phyloP scores from a whole-genome alignment of 1,140 invertebrate genomes.

The Zaprionus tsacasi region DNA sequence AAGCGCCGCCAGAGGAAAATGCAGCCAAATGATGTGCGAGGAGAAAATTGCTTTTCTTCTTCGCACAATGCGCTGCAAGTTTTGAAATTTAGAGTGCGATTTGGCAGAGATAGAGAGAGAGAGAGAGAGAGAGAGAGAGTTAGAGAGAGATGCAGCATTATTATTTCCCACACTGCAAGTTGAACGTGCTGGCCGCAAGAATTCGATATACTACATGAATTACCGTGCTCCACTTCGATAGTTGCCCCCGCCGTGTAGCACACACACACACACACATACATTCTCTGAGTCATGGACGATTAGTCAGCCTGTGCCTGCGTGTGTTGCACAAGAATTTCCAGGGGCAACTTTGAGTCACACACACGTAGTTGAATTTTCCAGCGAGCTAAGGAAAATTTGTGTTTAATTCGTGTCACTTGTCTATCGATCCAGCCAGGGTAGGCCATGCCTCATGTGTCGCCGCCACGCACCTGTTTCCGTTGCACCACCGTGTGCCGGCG shows the following conservation, averaged over 20 bases:
- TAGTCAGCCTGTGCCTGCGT: slow-evolving; percentile 65
- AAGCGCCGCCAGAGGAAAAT: slow-evolving; percentile 19
- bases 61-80: slow-evolving; percentile 30
- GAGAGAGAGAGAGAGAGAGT: neutral
- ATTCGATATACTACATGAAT: slow-evolving; percentile 47
- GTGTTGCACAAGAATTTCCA: slow-evolving; percentile 53
- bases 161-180: slow-evolving; percentile 63
- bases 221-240: slow-evolving; percentile 37
- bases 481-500: slow-evolving; percentile 54
- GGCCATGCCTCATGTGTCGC: slow-evolving; percentile 21
- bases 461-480: slow-evolving; percentile 72
- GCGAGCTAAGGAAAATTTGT: slow-evolving; percentile 9
- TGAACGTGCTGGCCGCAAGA: slow-evolving; percentile 65
- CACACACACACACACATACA: slow-evolving; percentile 11
- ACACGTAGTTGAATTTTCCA: slow-evolving; percentile 24
- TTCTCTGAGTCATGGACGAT: slow-evolving; percentile 70
- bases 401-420: slow-evolving; percentile 60
- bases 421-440: slow-evolving; percentile 20
- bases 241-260: slow-evolving; percentile 35
- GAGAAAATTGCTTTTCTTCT: slow-evolving; percentile 71
- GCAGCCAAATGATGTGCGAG: slow-evolving; percentile 8
- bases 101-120: neutral
- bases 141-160: neutral
- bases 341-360: slow-evolving; percentile 55
- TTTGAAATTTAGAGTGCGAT: slow-evolving; percentile 41